Evolutionary conservation across 2,888 invertebrate species (phyloP).

Genomic region (Ectropis crepuscularia): DNA sequence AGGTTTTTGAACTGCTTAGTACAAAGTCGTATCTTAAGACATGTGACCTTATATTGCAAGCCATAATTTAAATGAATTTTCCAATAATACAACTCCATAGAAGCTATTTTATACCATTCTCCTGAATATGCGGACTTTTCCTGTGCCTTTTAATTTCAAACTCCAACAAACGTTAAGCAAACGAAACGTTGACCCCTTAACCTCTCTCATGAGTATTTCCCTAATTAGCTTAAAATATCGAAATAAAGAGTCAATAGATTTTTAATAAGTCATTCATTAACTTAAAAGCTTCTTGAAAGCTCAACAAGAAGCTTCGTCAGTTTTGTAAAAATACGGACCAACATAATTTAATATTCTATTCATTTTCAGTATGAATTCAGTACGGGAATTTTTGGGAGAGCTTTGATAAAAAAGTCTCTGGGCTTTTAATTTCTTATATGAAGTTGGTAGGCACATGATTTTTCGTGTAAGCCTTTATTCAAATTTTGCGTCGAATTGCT

Average conservation of each 20-base stretch:
- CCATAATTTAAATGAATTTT: too few species aligned
- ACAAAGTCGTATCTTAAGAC: too few species aligned
- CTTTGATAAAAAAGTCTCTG: constrained; percentile 61
- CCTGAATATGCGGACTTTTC: not conserved
- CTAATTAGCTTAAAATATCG: constrained; percentile 57
- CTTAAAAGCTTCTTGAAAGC: constrained; percentile 83
- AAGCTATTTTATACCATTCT: too few species aligned
- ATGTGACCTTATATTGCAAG: too few species aligned
- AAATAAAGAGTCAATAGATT: constrained; percentile 75
- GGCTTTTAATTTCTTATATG: constrained; percentile 50
- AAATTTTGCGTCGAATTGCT: constrained; percentile 32
- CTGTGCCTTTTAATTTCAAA: not conserved
- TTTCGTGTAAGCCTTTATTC: constrained; percentile 41
- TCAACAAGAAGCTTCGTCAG: constrained; percentile 81
- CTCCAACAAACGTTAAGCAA: not conserved
- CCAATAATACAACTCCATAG: too few species aligned
- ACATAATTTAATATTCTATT: constrained; percentile 83
- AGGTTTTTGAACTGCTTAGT: too few species aligned
- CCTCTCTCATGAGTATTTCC: not conserved
- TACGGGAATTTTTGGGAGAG: constrained; percentile 66
- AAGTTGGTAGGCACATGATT: constrained; percentile 45
- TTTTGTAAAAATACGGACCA: constrained; percentile 77
- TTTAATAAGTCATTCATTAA: constrained; percentile 81
- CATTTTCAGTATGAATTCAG: constrained; percentile 78
- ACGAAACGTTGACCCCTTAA: constrained; percentile 7